Percentiles rank a stretch among this genome's conserved stretches.
These are phyloP conservation scores for Mareca penelope DNA, from an alignment of 2,797 vertebrate genomes.

Conservation along the genomic window DNA sequence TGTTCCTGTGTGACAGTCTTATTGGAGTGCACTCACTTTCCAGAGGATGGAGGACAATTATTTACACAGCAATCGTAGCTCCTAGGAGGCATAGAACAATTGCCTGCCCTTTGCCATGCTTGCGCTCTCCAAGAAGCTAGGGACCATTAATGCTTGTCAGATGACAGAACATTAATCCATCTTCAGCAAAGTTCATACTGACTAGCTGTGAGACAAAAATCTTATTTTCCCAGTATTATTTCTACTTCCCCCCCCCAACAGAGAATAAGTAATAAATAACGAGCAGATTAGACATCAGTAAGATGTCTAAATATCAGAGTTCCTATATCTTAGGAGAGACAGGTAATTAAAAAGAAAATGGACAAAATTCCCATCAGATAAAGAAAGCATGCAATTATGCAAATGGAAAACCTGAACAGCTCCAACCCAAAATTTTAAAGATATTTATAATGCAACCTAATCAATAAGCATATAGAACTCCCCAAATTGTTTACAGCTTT, in stretches of 20 bases:
- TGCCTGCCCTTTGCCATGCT: not conserved
- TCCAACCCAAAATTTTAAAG: not conserved
- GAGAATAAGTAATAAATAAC: not conserved
- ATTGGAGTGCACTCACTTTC: not conserved
- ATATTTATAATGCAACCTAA: not conserved
- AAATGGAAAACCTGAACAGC: not conserved
- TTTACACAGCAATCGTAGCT: not conserved
- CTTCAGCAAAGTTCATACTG: not conserved
- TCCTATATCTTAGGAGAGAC: no score
- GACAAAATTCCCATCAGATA: not conserved
- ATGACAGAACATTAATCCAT: not conserved
- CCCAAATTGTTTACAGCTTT: not conserved
- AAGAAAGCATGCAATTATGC: not conserved
- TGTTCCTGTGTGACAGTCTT: not conserved
- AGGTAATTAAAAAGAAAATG: not conserved
- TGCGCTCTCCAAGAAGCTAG: not conserved
- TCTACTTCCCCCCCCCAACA: not conserved
- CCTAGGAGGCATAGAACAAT: not conserved
- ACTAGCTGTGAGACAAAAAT: not conserved
- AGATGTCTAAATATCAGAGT: not conserved
- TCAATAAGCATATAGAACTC: not conserved
- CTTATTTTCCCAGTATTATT: not conserved
- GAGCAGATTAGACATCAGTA: fast-evolving
- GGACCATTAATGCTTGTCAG: not conserved
- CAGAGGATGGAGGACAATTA: not conserved